Conservation (phyloP, 2,113 vertebrate species). For the human region DNA sequence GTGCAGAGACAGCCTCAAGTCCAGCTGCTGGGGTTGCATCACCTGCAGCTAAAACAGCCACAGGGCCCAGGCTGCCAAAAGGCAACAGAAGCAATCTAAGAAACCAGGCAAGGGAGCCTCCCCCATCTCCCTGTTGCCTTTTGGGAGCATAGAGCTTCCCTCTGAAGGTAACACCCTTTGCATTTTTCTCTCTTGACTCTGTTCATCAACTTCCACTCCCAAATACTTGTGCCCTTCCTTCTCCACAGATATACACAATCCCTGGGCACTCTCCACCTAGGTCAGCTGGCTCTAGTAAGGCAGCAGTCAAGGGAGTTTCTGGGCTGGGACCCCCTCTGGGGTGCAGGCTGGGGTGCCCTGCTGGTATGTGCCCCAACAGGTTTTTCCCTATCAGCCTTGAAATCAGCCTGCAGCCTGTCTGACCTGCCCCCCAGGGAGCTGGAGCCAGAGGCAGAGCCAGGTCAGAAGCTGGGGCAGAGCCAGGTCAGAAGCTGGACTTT, state of each 20-base stretch:
- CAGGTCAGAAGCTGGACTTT: constrained; percentile 38
- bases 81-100: neutral
- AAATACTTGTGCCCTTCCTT: neutral
- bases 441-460: constrained; percentile 12
- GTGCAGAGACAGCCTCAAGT: neutral
- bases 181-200: constrained; percentile 43
- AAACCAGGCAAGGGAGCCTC: neutral
- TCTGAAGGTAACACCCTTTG: neutral
- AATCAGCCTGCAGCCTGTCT: constrained; percentile 66
- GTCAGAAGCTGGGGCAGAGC: constrained; percentile 41
- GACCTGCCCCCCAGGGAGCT: constrained; percentile 61
- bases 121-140: neutral
- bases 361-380: constrained; percentile 72
- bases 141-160: neutral
- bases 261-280: neutral
- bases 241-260: neutral
- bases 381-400: constrained; percentile 66
- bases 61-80: constrained; percentile 23
- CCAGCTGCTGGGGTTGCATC: neutral
- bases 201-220: neutral
- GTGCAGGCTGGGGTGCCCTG: constrained; percentile 60
- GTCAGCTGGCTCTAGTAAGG: neutral
- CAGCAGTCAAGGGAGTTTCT: neutral
- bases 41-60: neutral
- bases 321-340: constrained; percentile 54